These are phyloP conservation scores for Australoheros facetus DNA, from an alignment of 2,797 vertebrate species.

Conservation along the genomic window DNA sequence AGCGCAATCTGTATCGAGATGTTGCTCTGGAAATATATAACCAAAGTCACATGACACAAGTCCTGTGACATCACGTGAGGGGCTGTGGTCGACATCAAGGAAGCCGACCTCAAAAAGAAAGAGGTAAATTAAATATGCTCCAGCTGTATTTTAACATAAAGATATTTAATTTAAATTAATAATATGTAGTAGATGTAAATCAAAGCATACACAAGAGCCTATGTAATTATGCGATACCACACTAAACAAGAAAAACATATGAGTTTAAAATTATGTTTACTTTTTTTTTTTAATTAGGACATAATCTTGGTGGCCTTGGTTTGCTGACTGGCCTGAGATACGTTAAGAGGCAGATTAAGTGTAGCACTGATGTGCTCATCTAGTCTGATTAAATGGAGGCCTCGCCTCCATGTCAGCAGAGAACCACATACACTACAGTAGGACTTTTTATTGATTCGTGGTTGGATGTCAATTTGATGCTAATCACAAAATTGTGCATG, in stretches of 20 bases:
- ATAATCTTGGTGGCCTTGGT: background rate
- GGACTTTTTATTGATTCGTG: background rate
- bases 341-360: background rate
- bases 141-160: background rate
- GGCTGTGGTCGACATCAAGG: background rate
- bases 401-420: no score
- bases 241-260: background rate
- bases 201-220: fast-evolving
- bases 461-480: background rate
- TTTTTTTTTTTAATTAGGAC: background rate
- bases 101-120: background rate
- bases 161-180: background rate
- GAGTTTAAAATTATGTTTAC: background rate
- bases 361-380: background rate
- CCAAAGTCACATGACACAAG: background rate
- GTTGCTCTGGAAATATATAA: background rate
- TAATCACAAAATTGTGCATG: background rate
- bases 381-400: no score
- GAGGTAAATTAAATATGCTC: background rate
- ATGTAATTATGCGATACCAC: fast-evolving
- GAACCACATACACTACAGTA: background rate
- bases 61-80: background rate
- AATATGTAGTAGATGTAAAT: background rate
- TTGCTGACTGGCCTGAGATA: fast-evolving
- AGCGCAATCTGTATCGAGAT: no score